Conservation (phyloP, 2,797 vertebrate genomes). For the Etheostoma nigrum region DNA sequence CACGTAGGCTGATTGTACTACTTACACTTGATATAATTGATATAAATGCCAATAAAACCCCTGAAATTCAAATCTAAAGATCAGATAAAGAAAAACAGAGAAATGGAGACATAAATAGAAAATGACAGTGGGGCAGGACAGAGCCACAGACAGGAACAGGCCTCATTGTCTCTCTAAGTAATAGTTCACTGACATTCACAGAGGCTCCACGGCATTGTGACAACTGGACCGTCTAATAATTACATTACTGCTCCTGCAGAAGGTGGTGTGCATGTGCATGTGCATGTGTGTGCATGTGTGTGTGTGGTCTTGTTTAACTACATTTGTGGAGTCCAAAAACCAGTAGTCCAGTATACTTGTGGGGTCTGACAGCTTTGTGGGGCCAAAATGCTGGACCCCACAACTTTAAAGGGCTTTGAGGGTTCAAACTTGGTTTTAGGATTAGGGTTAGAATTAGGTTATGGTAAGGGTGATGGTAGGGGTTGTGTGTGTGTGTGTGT, state of each 20-base stretch:
- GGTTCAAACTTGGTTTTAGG: no score
- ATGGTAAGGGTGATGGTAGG: no score
- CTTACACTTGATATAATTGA: not conserved
- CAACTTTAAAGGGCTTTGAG: no score
- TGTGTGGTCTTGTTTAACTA: no score
- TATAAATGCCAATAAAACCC: not conserved
- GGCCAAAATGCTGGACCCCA: no score
- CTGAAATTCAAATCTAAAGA: not conserved
- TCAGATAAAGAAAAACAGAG: conserved; percentile 16
- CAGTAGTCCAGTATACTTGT: no score
- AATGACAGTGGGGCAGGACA: not conserved
- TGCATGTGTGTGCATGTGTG: no score
- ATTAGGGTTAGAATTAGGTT: no score
- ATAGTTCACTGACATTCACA: conserved; percentile 57
- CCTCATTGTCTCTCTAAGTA: conserved; percentile 53
- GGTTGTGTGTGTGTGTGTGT: not conserved
- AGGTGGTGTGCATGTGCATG: conserved; percentile 14
- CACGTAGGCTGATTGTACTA: not conserved
- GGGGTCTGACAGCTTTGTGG: no score
- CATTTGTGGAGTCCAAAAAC: no score
- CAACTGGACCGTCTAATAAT: conserved; percentile 54
- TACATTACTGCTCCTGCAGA: conserved; percentile 55
- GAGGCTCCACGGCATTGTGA: conserved; percentile 34
- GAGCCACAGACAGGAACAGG: conserved; percentile 30
- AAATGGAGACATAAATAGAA: conserved; percentile 22